Evolutionary conservation across 1,140 invertebrate species (phyloP), one percentile per base, ranked within the genome.

Genomic region (Hycleus cichorii): DNA sequence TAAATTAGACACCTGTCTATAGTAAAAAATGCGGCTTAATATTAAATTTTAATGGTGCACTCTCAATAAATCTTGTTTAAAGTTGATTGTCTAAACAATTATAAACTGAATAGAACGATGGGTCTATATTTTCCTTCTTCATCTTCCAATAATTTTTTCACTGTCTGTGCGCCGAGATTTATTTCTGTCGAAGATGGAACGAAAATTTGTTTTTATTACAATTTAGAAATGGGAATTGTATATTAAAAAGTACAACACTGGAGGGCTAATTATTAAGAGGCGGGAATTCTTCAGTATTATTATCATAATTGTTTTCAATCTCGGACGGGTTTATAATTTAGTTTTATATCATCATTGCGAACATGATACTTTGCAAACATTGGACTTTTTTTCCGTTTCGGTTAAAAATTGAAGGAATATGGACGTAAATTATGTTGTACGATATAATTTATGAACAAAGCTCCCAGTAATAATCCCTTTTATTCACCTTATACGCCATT

Each of bases 331-430:
- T 53, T 53, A 45, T 53, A 53, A 53, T 53, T 53, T 53, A 27
- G 51, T 42, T 45, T 45, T 53, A 53, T 45, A 53, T 53, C 51
- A 53, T 53, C 51, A 38, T 38, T 18, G 51, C 51, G 51, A 53
- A 53, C 51, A 53, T 53, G 51, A 53, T 53, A 53, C 51, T 53
- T 53, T 53, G 46, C 51, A 53, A 53, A 53, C 51, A 53, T 53
- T 53, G 40, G 39, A 45, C 39, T 53, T 53, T 53, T 32, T 32
- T 32, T 4, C 7, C 32, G 32, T 32, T 32, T 32, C 32, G 32
- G 32, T 5, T 4, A 45, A 53, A 53, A 53, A 53, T 46, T 53
- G 32, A 32, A 32, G 32, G 0, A 32, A 32, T 32, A 18, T 7
- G 32, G 45, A 53, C 44, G 42, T 45, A 40, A 53, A 53, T 53